Conservation (phyloP, 2,113 vertebrate genomes). For the Thunnus maccoyii region DNA sequence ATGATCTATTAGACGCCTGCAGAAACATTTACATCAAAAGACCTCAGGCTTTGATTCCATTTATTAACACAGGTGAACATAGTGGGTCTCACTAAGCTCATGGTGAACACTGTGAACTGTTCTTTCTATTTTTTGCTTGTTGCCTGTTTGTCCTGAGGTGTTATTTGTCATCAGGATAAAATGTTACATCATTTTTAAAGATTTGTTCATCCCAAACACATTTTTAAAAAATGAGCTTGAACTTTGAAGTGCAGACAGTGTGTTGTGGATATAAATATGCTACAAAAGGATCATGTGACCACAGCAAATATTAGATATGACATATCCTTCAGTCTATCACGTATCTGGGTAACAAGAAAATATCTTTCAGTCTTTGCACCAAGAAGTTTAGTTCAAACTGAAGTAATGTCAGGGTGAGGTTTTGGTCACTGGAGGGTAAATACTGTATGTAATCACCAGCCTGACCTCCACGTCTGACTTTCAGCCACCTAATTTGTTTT, state of each 20-base stretch:
- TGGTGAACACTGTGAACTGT: constrained; percentile 30
- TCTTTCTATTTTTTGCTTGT: constrained; percentile 10
- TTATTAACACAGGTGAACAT: constrained; percentile 32
- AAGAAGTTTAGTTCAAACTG: constrained; percentile 15
- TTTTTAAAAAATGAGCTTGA: constrained; percentile 29
- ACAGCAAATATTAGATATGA: constrained; percentile 2
- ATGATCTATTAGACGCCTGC: constrained; percentile 18
- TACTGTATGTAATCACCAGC: constrained; percentile 29
- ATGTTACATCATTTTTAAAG: constrained; percentile 26
- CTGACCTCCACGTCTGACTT: constrained; percentile 68
- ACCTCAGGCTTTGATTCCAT: constrained; percentile 13
- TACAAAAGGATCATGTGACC: constrained; percentile 2
- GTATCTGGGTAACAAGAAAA: constrained; percentile 20
- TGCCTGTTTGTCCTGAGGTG: constrained; percentile 33
- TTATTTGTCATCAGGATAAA: constrained; percentile 47
- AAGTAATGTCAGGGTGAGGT: constrained; percentile 17
- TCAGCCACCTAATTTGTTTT: constrained; percentile 62
- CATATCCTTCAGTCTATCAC: constrained; percentile 13
- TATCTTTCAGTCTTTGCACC: neutral
- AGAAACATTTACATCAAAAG: constrained; percentile 20
- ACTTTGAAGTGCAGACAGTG: neutral
- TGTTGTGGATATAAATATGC: constrained; percentile 15
- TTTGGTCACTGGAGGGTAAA: constrained; percentile 33
- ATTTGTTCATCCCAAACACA: constrained; percentile 16
- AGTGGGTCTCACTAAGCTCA: constrained; percentile 3